Evolutionary conservation across 2,888 invertebrate species (phyloP).

Genomic region (Aethes cnicana): DNA sequence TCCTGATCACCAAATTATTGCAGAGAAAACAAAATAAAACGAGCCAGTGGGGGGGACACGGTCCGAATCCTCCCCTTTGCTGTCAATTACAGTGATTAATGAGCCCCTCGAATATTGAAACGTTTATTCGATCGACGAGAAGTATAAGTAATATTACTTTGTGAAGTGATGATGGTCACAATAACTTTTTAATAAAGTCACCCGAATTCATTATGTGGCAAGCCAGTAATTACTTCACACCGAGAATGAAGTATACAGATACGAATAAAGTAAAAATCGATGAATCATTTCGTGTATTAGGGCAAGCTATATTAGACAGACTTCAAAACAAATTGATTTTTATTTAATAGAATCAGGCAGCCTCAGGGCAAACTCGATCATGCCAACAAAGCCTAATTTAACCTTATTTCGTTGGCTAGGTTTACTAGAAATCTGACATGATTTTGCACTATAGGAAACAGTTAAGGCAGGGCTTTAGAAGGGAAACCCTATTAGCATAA

Average conservation of each 20-base stretch:
- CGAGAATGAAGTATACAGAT: too few species aligned
- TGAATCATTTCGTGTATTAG: too few species aligned
- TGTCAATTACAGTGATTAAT: constrained; percentile 82
- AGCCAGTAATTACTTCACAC: too few species aligned
- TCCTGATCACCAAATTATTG: constrained; percentile 50
- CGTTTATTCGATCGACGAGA: constrained; percentile 73
- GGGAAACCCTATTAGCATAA: constrained; percentile 26
- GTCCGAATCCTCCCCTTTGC: constrained; percentile 62
- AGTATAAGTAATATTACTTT: constrained; percentile 75
- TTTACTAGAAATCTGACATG: constrained; percentile 29
- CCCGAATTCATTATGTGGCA: neutral
- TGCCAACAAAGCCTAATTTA: constrained; percentile 25
- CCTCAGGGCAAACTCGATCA: constrained; percentile 26
- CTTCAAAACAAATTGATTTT: constrained; percentile 23
- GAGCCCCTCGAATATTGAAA: constrained; percentile 77
- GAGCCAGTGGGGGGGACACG: constrained; percentile 50
- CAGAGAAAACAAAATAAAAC: constrained; percentile 50
- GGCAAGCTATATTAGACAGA: constrained; percentile 3
- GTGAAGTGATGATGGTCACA: constrained; percentile 52
- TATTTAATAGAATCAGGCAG: constrained; percentile 25
- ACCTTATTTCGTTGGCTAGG: constrained; percentile 25
- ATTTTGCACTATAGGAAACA: constrained; percentile 29
- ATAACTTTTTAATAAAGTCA: constrained; percentile 70
- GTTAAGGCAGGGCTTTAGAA: constrained; percentile 15
- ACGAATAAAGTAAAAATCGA: too few species aligned